Evolutionary conservation across 2,113 vertebrate genomes (phyloP), one percentile per base, ranked within the genome.

Genomic region (Pterocles gutturalis): DNA sequence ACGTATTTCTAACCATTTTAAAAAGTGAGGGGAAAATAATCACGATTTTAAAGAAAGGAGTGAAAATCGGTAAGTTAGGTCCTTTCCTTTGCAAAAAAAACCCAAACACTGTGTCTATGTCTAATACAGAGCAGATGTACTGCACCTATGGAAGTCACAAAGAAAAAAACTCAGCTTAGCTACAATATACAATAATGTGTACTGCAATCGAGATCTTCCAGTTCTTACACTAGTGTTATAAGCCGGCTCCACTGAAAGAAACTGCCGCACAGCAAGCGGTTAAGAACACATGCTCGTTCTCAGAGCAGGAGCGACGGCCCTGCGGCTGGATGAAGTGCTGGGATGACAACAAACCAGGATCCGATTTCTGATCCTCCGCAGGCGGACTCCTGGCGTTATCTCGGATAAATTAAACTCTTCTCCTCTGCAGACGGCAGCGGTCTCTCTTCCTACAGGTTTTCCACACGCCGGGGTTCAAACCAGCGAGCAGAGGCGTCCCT

Each of bases 391-490:
- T 2, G 82, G 5, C 11, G 21, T 81, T 18, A 66, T 45, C 54
- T 53, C 81, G 3, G 43, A 5, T 3, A 15, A 18, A 22, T 20
- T 5, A 17, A 7, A 17, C 17, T 12, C 24, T 46, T 38, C 29
- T 45, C 70, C 9, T 24, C 76, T 41, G 71, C 25, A 41, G 83
- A 75, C 26, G 5, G 22, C 18, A 48, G 34, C 15, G 7, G 9
- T 13, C 65, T 33, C 25, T 2, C 3, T 10, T 20, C 8, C 45
- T 36, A 0, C 16, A 6, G 34, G 5, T 28, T 7, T 2, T 16
- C 53, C 7, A 2, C 2, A 1, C 57, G 1, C 10, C 1, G 54
- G 16, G 16, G 24, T 25, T 29, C 28, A 19, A 5, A 3, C 7
- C 43, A 46, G 46, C 24, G 7, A 28, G 64, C 51, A 5, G 19